Base-by-base conservation (phyloP, 2,888 invertebrate species). In the Drosophila prolongata region DNA sequence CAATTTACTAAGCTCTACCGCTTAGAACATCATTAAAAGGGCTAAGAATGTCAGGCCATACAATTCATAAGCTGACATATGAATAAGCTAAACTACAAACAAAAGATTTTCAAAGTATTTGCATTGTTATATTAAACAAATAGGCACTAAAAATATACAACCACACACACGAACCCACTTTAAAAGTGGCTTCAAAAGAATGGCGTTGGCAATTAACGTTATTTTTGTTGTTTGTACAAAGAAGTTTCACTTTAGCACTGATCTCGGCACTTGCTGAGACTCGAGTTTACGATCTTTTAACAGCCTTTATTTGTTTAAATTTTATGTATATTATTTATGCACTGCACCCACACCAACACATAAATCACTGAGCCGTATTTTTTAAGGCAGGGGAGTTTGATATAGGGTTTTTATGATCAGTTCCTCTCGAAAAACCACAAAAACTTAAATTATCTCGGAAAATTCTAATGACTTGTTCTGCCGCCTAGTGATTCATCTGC, bases 241-340 rank as follows among this genome's bases (percentile, higher is more conserved):
- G 42, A 61, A 62, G 49, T 62, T 62, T 62, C 64, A 65, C 64
- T 65, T 38, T 52, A 27, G 65, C 52, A 52, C 65, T 43, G 50
- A 44, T 44, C 47, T 35, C 27, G 46, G 11, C 61, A 61, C 61
- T 61, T 46, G 44, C 61, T 34, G 61, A 30, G 9, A 8, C 30
- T 46, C 38, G 27, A 61, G 61, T 60, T 61, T 46, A 44, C 60
- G 37, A 61, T 46, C 14, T 61, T 19, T n/a, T 60, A 9, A 35
- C 30, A 6, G 44, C 44, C 46, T 61, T 46, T 61, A 61, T 61
- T 61, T 58, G 40, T 58, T 55, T 58, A 58, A 58, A 40, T 19
- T 55, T 55, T 58, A 34, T 30, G 40, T 40, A 40, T 40, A 42
- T 44, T 30, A 44, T 37, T 47, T 62, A 62, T 40, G 37, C 62